Percentiles rank a stretch among this genome's conserved stretches.
These are phyloP conservation scores for Clarias laeviceps DNA, from an alignment of 2,797 vertebrate genomes.

Conservation along the genomic window DNA sequence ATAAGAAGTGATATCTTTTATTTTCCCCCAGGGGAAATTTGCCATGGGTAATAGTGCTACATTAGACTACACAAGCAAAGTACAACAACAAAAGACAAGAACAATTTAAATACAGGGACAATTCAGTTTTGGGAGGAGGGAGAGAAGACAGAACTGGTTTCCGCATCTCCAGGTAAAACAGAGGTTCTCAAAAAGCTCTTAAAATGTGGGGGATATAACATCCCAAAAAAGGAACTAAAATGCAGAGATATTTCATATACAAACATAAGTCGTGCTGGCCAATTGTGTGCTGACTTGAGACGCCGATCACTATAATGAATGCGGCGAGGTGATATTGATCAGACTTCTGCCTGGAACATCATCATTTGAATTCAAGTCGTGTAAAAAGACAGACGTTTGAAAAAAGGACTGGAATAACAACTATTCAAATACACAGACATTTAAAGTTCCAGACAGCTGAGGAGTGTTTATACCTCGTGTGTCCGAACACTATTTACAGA, in stretches of 20 bases:
- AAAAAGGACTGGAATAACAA: constrained; percentile 3
- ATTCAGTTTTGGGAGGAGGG: not conserved
- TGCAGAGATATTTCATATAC: constrained; percentile 30
- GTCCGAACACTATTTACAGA: constrained; percentile 2
- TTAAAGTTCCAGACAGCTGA: not conserved
- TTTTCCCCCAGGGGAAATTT: too few species aligned
- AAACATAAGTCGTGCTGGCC: constrained; percentile 46
- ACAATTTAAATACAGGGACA: too few species aligned
- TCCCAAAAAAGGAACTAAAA: constrained; percentile 30
- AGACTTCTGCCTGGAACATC: constrained; percentile 36
- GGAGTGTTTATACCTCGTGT: constrained; percentile 15
- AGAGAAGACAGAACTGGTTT: constrained; percentile 13
- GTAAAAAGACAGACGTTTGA: not conserved
- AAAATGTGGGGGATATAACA: constrained; percentile 10
- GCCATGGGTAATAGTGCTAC: too few species aligned
- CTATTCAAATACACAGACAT: not conserved
- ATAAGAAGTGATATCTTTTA: too few species aligned
- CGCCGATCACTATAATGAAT: constrained; percentile 43
- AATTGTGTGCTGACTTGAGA: constrained; percentile 33
- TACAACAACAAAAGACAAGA: too few species aligned
- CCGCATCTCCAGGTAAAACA: constrained; percentile 49
- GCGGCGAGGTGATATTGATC: constrained; percentile 41
- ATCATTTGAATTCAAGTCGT: constrained; percentile 35
- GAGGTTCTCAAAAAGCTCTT: constrained; percentile 36
- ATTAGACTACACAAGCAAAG: too few species aligned